Conservation (phyloP, 2,113 vertebrate species). For the Bucco capensis region DNA sequence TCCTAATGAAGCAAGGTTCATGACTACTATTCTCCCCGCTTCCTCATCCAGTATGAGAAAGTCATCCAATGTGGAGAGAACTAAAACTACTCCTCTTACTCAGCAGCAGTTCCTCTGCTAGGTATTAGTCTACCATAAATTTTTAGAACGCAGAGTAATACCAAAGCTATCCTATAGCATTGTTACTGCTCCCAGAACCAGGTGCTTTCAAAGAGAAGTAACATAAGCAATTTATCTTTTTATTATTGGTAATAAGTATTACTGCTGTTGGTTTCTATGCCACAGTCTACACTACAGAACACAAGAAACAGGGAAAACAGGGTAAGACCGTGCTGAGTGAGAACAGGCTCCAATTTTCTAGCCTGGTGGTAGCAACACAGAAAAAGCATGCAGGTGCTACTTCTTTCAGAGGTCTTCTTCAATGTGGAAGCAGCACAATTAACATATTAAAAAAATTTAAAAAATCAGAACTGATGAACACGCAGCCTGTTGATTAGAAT, state of each 20-base stretch:
- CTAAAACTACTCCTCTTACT: not conserved
- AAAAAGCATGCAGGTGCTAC: accelerated
- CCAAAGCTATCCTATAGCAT: not conserved
- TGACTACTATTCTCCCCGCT: too few species aligned
- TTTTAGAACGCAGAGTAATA: not conserved
- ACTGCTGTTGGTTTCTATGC: not conserved
- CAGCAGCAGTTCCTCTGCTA: not conserved
- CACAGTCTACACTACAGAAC: not conserved
- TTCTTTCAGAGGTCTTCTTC: not conserved
- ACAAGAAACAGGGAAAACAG: not conserved
- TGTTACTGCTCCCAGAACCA: not conserved
- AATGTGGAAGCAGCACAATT: not conserved
- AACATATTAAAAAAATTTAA: not conserved
- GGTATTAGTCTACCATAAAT: not conserved
- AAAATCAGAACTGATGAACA: not conserved
- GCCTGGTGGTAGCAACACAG: not conserved
- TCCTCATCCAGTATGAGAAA: not conserved
- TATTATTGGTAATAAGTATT: not conserved
- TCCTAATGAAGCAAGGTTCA: not conserved
- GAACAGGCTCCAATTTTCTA: not conserved
- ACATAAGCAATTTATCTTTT: not conserved
- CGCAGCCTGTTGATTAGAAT: not conserved
- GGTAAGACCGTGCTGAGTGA: not conserved
- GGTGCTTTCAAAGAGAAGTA: not conserved
- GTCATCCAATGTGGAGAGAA: not conserved